Percentiles rank a stretch among this genome's conserved stretches.
Evolutionary conservation across 2,888 invertebrate species (phyloP).

Genomic region (Andrena dorsata): DNA sequence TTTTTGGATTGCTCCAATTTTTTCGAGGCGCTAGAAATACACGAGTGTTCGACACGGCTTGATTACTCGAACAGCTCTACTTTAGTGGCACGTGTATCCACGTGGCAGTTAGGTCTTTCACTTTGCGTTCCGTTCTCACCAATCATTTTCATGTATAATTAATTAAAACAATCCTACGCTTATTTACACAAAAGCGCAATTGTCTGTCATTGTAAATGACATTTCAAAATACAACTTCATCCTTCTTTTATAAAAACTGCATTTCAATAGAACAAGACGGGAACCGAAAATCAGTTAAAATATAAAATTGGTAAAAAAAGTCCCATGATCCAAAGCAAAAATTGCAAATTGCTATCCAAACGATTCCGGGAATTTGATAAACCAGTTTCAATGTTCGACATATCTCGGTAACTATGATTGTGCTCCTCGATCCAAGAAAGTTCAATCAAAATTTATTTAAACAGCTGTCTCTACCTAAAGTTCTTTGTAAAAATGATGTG

Average conservation of each 20-base stretch:
- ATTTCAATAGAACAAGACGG: background rate
- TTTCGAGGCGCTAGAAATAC: background rate
- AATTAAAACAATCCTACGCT: background rate
- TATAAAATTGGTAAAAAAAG: background rate
- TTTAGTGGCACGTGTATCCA: background rate
- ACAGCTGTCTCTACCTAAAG: background rate
- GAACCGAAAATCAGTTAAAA: background rate
- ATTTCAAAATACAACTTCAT: background rate
- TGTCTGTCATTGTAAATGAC: background rate
- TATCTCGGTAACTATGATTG: no score
- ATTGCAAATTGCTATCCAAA: background rate
- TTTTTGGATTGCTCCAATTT: no score
- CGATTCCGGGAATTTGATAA: background rate
- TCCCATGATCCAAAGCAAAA: background rate
- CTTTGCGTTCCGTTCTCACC: background rate
- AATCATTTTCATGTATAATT: background rate
- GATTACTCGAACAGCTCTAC: background rate
- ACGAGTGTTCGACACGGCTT: background rate
- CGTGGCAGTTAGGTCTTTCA: conserved; percentile 13
- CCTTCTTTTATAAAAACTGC: background rate
- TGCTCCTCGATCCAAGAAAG: no score
- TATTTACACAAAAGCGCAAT: background rate
- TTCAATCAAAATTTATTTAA: background rate
- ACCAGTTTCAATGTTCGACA: no score
- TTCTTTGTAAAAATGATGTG: background rate